Evolutionary conservation across 1,140 invertebrate species (phyloP).

Genomic region (Caenorhabditis briggsae): DNA sequence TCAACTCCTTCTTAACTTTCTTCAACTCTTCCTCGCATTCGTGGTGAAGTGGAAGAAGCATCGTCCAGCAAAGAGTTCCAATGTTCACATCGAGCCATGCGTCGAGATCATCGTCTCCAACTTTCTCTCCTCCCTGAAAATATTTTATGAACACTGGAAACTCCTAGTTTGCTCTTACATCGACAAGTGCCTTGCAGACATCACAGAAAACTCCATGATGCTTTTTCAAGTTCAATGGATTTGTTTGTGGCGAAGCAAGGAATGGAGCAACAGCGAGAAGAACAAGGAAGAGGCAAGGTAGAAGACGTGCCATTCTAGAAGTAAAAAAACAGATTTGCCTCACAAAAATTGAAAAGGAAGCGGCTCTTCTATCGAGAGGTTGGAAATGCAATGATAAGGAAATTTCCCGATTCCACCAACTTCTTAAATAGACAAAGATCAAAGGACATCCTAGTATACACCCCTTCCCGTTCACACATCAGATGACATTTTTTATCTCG

Average conservation of each 20-base stretch:
- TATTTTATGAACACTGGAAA: neutral
- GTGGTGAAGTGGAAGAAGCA: conserved; percentile 31
- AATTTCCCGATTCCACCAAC: neutral
- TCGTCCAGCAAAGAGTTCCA: conserved; percentile 44
- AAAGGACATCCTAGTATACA: conserved; percentile 39
- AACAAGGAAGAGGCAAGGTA: conserved; percentile 13
- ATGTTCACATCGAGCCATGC: conserved; percentile 45
- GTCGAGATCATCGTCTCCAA: conserved; percentile 40
- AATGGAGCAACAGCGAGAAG: conserved; percentile 26
- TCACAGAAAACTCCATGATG: conserved; percentile 43
- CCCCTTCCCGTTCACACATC: conserved; percentile 17
- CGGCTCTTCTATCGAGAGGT: no score
- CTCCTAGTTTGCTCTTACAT: neutral
- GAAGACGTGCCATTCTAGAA: conserved; percentile 12
- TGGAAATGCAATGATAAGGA: neutral
- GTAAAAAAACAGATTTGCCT: no score
- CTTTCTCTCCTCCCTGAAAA: conserved; percentile 35
- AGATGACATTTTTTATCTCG: neutral
- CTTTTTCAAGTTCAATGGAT: conserved; percentile 39
- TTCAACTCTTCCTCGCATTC: conserved; percentile 42
- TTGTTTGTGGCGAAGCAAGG: conserved; percentile 1
- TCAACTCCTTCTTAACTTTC: conserved; percentile 52
- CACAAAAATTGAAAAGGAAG: no score
- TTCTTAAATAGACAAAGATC: neutral
- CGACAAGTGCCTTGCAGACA: conserved; percentile 50